These are phyloP conservation scores for Platanista minor DNA, from an alignment of 2,113 vertebrate genomes.

Conservation along the genomic window DNA sequence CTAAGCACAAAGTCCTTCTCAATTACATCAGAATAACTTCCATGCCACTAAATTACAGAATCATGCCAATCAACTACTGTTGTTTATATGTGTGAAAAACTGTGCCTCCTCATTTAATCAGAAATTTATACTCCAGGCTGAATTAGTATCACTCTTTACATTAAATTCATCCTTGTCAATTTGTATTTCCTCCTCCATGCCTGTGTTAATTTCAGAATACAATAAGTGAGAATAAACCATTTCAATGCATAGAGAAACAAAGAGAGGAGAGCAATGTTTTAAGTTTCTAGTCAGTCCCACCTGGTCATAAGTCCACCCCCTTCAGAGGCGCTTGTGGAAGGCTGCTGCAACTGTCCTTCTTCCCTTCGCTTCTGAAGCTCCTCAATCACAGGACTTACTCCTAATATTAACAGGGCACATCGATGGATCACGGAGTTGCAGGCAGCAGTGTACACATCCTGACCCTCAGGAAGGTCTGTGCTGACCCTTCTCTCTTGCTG, in stretches of 20 bases:
- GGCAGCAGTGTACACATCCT: slow-evolving; percentile 95
- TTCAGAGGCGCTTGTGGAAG: slow-evolving; percentile 83
- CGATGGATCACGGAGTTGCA: slow-evolving; percentile 98
- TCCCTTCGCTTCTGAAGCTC: slow-evolving; percentile 87
- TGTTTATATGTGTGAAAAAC: neutral
- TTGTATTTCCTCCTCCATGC: slow-evolving; percentile 21
- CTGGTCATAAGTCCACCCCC: slow-evolving; percentile 92
- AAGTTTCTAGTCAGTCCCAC: slow-evolving; percentile 75
- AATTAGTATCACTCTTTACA: neutral
- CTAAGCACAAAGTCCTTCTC: neutral
- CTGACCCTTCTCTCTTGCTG: slow-evolving; percentile 90
- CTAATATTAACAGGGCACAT: slow-evolving; percentile 92
- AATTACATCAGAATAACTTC: slow-evolving; percentile 18
- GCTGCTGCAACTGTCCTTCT: slow-evolving; percentile 83
- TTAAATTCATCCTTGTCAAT: slow-evolving; percentile 20
- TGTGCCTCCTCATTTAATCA: slow-evolving; percentile 9
- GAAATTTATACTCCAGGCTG: neutral
- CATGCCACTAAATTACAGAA: neutral
- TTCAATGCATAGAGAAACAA: neutral
- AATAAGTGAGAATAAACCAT: neutral
- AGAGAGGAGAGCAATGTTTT: neutral
- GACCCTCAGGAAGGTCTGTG: slow-evolving; percentile 89
- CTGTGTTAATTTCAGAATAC: neutral
- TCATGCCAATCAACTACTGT: neutral
- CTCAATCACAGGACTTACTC: slow-evolving; percentile 91